These are phyloP conservation scores for Fregata magnificens DNA, from an alignment of 2,113 vertebrate species.

Conservation along the genomic window DNA sequence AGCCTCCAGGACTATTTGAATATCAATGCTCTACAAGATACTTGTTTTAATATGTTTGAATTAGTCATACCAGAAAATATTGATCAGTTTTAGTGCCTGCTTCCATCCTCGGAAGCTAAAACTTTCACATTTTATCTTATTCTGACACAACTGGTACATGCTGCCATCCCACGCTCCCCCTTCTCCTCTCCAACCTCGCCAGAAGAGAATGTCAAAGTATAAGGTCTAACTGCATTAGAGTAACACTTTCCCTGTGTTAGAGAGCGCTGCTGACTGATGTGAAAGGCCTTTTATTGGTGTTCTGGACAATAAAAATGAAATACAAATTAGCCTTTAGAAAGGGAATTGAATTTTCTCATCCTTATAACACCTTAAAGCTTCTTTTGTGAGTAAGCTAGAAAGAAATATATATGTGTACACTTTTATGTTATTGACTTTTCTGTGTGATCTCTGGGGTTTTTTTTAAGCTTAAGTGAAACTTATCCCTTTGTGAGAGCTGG, in stretches of 20 bases:
- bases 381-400: not conserved
- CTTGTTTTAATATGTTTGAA: constrained; percentile 14
- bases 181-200: not conserved
- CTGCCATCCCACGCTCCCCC: not conserved
- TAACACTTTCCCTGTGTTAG: not conserved
- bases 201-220: not conserved
- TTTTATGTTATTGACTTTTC: not conserved
- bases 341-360: not conserved
- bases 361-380: not conserved
- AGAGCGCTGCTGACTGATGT: not conserved
- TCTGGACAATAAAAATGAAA: not conserved
- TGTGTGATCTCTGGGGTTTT: not conserved
- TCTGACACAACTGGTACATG: not conserved
- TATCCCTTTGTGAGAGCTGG: not conserved
- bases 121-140: not conserved
- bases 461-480: not conserved
- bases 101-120: not conserved
- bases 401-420: not conserved
- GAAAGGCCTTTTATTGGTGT: not conserved
- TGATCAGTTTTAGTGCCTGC: not conserved
- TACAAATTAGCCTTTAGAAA: not conserved
- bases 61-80: not conserved
- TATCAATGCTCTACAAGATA: not conserved
- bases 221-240: not conserved
- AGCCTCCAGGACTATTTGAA: constrained; percentile 23